phyloP scores from a whole-genome alignment of 2,888 invertebrate species.

The Diloba caeruleocephala region DNA sequence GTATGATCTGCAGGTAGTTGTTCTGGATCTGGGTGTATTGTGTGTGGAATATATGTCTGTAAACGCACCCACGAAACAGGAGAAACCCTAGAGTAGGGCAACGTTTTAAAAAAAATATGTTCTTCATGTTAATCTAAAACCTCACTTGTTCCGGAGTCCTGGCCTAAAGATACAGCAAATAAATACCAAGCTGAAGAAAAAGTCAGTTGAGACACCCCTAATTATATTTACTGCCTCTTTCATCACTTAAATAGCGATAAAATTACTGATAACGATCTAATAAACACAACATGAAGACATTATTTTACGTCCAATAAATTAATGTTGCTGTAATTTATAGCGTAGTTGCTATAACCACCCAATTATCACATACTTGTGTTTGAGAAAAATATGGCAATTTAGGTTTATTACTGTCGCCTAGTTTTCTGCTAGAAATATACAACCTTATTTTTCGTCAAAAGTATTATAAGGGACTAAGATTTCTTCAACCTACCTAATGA shows the following conservation, averaged over 20 bases:
- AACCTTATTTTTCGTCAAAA: background rate
- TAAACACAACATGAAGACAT: slow-evolving; percentile 50
- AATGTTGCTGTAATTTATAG: slow-evolving; percentile 40
- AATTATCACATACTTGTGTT: slow-evolving; percentile 4
- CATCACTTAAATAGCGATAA: slow-evolving; percentile 34
- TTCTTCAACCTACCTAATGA: no score
- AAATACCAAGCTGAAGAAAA: background rate
- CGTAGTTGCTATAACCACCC: no score
- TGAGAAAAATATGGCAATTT: background rate
- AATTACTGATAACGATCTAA: slow-evolving; percentile 46
- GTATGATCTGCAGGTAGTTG: no score
- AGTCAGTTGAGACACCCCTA: slow-evolving; percentile 19
- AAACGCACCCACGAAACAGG: no score
- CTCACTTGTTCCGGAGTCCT: no score
- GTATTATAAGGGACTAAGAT: no score
- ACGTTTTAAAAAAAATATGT: no score
- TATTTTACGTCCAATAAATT: slow-evolving; percentile 46
- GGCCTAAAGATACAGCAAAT: no score
- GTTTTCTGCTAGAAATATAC: background rate
- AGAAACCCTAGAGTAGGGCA: no score
- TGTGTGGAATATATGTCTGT: no score
- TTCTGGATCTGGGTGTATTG: no score
- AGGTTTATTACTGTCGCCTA: background rate
- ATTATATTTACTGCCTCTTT: slow-evolving; percentile 44
- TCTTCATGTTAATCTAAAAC: no score